Base-by-base conservation (phyloP, 2,113 vertebrate genomes). In the Chitala chitala region DNA sequence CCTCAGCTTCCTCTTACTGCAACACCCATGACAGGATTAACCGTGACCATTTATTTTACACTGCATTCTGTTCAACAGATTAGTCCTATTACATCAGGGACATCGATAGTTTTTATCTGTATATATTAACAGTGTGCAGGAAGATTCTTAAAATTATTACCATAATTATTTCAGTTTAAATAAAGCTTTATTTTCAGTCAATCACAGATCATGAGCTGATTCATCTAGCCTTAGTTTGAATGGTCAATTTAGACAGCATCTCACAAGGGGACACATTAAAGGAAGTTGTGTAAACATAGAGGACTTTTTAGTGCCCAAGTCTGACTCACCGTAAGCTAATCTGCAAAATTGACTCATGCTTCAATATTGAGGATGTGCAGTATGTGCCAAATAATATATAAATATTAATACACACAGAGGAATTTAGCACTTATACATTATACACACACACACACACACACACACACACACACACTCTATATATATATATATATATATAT, bases 271-370 rank as follows among this genome's bases (percentile, higher is more conserved):
- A 56, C 50, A 56, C 20, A 40, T 55, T 42, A 38, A 71, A 55
- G 69, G 36, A 71, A 71, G 53, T 56, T 44, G 69, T 54, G 51
- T 40, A 71, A 71, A 71, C 53, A 71, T 53, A 56, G 53, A 71
- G 38, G 51, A 71, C 33, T 55, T 71, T 22, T 53, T 24, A 38
- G n/a, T 48, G 20, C 68, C 46, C 68, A 51, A 51, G 44, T 51
- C 44, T 69, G 68, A 69, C 26, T 69, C 68, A 69, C 44, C 33
- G 68, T 36, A 26, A 69, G 44, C 48, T 51, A 69, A 68, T 68
- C 64, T 68, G 64, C 64, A 68, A 46, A 26, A 33, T 26, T 69
- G 68, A 69, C 68, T 69, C 68, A 69, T 51, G 44, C 29, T 8
- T 69, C 44, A 69, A 42, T 69, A 69, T 33, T 12, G 44, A 69